A percentile compares a stretch with the other conserved stretches of the same genome.
Evolutionary conservation across 2,888 invertebrate genomes (phyloP).

Genomic region (Caenorhabditis doughertyi): DNA sequence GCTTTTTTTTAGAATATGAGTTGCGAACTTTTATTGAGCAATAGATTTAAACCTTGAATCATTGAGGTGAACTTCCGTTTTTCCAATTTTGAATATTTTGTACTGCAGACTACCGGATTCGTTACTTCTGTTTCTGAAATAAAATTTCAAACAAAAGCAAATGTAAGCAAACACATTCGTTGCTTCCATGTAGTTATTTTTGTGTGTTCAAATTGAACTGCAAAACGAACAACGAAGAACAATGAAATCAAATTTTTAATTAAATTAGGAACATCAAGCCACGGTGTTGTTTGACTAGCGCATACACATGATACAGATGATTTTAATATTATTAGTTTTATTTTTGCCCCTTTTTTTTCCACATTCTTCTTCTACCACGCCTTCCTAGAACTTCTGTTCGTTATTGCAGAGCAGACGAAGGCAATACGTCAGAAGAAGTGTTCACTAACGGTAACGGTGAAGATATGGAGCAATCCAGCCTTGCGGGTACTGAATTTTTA

Average conservation of each 20-base stretch:
- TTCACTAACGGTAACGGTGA: conserved; percentile 62
- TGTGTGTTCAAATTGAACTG: conserved; percentile 52
- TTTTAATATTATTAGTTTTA: conserved; percentile 69
- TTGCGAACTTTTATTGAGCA: conserved; percentile 3
- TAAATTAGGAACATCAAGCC: conserved; percentile 63
- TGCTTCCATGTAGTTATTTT: conserved; percentile 47
- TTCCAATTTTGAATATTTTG: conserved; percentile 16
- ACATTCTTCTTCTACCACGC: neutral
- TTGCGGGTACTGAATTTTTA: conserved; percentile 55
- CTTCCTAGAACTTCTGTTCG: conserved; percentile 44
- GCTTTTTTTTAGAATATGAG: neutral
- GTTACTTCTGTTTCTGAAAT: conserved; percentile 16
- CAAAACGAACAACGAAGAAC: conserved; percentile 54
- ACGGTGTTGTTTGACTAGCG: conserved; percentile 47
- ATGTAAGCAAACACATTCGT: neutral
- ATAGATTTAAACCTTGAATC: neutral
- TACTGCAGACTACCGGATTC: conserved; percentile 1
- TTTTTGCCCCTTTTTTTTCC: conserved; percentile 34
- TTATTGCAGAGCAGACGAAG: conserved; percentile 66
- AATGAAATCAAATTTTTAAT: conserved; percentile 67
- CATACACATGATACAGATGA: conserved; percentile 66
- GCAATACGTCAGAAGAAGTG: conserved; percentile 55
- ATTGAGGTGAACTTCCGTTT: conserved; percentile 57
- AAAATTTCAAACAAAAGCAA: conserved; percentile 7
- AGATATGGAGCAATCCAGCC: conserved; percentile 57